These are phyloP conservation scores for Actinia tenebrosa DNA, from an alignment of 64 coral and sea anemone genomes.

Conservation along the genomic window DNA sequence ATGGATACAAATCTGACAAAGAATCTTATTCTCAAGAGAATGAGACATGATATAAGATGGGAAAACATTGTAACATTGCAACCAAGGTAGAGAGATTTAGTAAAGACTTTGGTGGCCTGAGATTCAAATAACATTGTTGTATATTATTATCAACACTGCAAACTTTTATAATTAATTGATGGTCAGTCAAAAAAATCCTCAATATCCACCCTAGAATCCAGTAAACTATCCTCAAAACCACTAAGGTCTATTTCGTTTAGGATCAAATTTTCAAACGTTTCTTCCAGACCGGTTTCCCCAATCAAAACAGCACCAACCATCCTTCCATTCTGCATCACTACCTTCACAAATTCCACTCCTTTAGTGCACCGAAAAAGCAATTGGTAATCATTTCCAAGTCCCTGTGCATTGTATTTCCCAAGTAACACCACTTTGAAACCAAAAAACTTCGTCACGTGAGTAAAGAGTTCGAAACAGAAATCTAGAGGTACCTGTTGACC, in stretches of 20 bases:
- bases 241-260: constrained; percentile 88
- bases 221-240: constrained; percentile 68
- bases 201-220: constrained; percentile 85
- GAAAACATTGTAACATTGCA: too few species aligned
- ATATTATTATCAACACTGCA: too few species aligned
- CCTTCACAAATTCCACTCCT: constrained; percentile 81
- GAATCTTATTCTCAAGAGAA: too few species aligned
- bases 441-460: constrained; percentile 91
- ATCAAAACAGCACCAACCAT: constrained; percentile 89
- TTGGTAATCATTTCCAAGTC: constrained; percentile 56
- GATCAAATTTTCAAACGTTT: constrained; percentile 99
- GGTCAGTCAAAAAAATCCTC: constrained; percentile 94
- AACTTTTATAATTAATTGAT: too few species aligned
- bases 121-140: too few species aligned
- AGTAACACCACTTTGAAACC: constrained; percentile 90
- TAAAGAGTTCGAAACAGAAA: constrained; percentile 94
- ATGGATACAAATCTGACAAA: too few species aligned
- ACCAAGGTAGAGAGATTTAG: too few species aligned
- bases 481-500: constrained; percentile 62
- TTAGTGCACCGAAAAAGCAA: constrained; percentile 71
- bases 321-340: constrained; percentile 69
- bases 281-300: constrained; percentile 94
- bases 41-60: too few species aligned
- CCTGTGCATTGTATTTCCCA: constrained; percentile 86
- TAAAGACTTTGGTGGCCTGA: too few species aligned